Evolutionary conservation across 2,888 invertebrate genomes (phyloP).

Genomic region (Brachylomia viminalis): DNA sequence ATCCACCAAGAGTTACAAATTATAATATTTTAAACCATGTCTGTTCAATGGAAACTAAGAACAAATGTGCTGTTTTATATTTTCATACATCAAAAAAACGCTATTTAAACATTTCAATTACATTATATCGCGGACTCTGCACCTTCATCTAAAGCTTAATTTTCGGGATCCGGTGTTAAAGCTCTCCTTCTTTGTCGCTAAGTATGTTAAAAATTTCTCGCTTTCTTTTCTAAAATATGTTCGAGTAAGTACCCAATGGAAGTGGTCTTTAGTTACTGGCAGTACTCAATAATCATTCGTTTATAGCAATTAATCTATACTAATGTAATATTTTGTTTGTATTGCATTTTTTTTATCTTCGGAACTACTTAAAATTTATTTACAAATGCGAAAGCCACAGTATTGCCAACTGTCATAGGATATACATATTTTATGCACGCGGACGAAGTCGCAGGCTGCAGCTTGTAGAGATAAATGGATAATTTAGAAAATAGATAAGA

Average conservation of each 20-base stretch:
- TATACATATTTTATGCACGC: too few relatives aligned
- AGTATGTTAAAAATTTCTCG: neutral
- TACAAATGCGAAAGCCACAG: too few relatives aligned
- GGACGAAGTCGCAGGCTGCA: too few relatives aligned
- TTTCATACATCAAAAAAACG: neutral
- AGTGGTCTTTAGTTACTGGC: neutral
- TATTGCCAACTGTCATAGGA: too few relatives aligned
- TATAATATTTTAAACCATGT: neutral
- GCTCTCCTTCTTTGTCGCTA: neutral
- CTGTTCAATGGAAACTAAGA: neutral
- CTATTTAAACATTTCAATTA: neutral
- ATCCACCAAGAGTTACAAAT: neutral
- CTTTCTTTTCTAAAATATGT: neutral
- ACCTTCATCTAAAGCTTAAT: neutral
- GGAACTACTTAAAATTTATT: too few relatives aligned
- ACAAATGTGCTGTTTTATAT: neutral
- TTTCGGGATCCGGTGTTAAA: neutral
- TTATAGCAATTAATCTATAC: too few relatives aligned
- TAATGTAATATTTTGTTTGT: too few relatives aligned
- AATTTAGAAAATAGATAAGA: too few relatives aligned
- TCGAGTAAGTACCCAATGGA: neutral
- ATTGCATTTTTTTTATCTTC: too few relatives aligned
- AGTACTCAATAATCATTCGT: too few relatives aligned
- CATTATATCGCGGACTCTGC: neutral
- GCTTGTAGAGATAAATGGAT: too few relatives aligned